Conservation (phyloP, 2,113 vertebrate species). For the Anarrhichthys ocellatus region DNA sequence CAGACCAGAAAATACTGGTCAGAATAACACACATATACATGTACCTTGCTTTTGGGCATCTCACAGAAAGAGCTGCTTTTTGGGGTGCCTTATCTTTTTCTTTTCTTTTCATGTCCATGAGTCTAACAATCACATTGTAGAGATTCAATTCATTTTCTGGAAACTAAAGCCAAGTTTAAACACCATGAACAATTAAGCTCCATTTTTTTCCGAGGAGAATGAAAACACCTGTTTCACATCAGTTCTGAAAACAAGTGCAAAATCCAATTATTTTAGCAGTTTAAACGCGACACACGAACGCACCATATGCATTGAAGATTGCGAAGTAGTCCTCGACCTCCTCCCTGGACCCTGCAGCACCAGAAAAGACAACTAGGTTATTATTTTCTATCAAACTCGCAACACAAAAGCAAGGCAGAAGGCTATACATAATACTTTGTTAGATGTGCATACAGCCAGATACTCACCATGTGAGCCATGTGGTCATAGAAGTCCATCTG, state of each 20-base stretch:
- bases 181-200: not conserved
- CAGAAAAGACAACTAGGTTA: constrained; percentile 39
- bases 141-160: too few species aligned
- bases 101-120: too few species aligned
- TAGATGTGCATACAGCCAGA: not conserved
- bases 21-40: not conserved
- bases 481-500: constrained; percentile 89
- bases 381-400: not conserved
- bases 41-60: not conserved
- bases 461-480: constrained; percentile 87
- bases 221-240: not conserved
- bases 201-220: not conserved
- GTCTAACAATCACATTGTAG: not conserved
- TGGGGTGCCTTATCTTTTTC: not conserved
- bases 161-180: not conserved
- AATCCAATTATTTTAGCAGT: not conserved
- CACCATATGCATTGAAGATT: constrained; percentile 87
- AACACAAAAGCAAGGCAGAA: not conserved
- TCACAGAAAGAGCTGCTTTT: not conserved
- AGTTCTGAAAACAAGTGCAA: not conserved
- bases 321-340: constrained; percentile 86
- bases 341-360: constrained; percentile 77
- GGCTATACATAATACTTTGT: not conserved
- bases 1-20: not conserved
- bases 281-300: constrained; percentile 7